These are phyloP conservation scores for Actinostola sp. DNA, from an alignment of 92 coral and sea anemone species.

Conservation along the genomic window DNA sequence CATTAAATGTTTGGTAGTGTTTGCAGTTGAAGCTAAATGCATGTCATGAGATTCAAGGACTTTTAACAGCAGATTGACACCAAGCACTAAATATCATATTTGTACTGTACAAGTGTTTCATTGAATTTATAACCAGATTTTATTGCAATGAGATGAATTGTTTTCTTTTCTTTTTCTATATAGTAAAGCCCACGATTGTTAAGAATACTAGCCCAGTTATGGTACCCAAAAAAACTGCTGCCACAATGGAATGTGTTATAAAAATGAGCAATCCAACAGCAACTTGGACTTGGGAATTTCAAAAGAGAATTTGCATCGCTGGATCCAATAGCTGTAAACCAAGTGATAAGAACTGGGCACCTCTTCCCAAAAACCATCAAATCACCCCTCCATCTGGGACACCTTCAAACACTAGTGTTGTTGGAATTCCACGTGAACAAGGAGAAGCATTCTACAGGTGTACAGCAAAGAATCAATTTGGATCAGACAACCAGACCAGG, in stretches of 20 bases:
- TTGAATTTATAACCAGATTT: too few species aligned
- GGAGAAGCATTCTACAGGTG: slow-evolving; percentile 57
- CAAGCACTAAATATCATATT: too few species aligned
- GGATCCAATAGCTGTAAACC: slow-evolving; percentile 36
- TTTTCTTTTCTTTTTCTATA: slow-evolving; percentile 8
- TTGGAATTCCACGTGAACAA: slow-evolving; percentile 38
- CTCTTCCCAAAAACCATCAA: slow-evolving; percentile 2
- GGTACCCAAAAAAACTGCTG: slow-evolving; percentile 5
- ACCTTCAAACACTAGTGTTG: slow-evolving; percentile 37
- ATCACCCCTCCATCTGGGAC: neutral
- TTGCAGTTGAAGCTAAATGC: too few species aligned
- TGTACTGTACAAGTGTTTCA: too few species aligned
- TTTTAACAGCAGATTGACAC: too few species aligned
- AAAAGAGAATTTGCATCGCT: neutral
- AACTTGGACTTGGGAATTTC: slow-evolving; percentile 55
- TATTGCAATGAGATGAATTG: too few species aligned
- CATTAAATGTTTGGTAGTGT: neutral
- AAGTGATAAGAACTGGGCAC: slow-evolving; percentile 16
- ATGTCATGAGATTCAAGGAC: too few species aligned
- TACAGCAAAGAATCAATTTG: slow-evolving; percentile 57
- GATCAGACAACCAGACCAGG: slow-evolving; percentile 44
- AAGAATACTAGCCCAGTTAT: neutral
- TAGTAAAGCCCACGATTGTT: slow-evolving; percentile 28
- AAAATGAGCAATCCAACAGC: slow-evolving; percentile 58
- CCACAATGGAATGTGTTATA: slow-evolving; percentile 31